Evolutionary conservation across 2,888 invertebrate genomes (phyloP).

Genomic region (Drosophila formosana): DNA sequence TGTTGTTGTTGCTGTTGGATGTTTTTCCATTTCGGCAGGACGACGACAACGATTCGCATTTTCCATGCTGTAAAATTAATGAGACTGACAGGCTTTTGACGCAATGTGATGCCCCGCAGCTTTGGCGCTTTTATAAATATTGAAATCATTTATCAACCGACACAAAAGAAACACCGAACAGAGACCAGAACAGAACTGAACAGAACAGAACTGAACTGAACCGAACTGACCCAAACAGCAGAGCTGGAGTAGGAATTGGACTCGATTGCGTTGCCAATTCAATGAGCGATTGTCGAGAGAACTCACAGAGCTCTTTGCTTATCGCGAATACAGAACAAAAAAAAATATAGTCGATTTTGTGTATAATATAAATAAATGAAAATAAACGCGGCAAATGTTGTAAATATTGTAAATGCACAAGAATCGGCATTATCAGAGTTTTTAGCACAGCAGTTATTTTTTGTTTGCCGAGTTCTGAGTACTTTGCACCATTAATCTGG

Average conservation of each 20-base stretch:
- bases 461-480: background rate
- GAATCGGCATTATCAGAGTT: constrained; percentile 61
- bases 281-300: constrained; percentile 63
- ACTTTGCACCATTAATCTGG: constrained; percentile 38
- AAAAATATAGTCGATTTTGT: constrained; percentile 3
- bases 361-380: constrained; percentile 43
- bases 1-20: background rate
- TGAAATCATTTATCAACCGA: constrained; percentile 73
- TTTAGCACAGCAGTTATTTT: constrained; percentile 30
- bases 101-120: constrained; percentile 78
- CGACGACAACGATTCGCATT: constrained; percentile 27
- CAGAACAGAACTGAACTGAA: constrained; percentile 37
- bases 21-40: constrained; percentile 5
- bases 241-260: constrained; percentile 6
- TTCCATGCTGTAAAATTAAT: constrained; percentile 68
- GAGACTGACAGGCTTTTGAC: constrained; percentile 80
- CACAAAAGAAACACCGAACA: constrained; percentile 64
- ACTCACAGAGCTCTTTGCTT: constrained; percentile 37
- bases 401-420: constrained; percentile 55
- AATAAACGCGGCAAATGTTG: constrained; percentile 36
- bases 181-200: constrained; percentile 3
- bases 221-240: constrained; percentile 26
- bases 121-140: constrained; percentile 62
- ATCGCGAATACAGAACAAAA: constrained; percentile 33
- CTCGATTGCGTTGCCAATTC: constrained; percentile 54